Evolutionary conservation across 2,888 invertebrate genomes (phyloP).

Genomic region (Hirtodrosophila duncani): DNA sequence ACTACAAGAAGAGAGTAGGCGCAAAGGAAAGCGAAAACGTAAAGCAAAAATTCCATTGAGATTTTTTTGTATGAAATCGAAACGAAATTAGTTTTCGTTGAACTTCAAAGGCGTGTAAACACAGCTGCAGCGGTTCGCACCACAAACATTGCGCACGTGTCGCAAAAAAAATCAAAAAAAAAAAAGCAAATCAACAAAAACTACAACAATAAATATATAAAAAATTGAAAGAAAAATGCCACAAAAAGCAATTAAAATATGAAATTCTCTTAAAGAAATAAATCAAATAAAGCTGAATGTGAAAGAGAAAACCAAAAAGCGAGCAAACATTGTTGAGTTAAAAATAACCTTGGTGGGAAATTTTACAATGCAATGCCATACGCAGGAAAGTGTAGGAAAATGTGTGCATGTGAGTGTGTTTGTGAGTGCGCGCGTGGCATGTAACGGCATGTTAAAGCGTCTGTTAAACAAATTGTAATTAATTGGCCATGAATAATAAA

Average conservation of each 20-base stretch:
- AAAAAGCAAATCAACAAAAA: constrained; percentile 10
- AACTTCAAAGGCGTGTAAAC: constrained; percentile 76
- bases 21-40: constrained; percentile 69
- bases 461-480: constrained; percentile 30
- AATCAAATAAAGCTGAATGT: constrained; percentile 17
- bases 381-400: neutral
- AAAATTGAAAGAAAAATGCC: constrained; percentile 10
- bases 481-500: constrained; percentile 44
- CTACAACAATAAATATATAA: neutral
- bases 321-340: constrained; percentile 47
- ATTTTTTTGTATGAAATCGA: constrained; percentile 73
- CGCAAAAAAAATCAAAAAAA: constrained; percentile 20
- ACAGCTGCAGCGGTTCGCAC: constrained; percentile 47
- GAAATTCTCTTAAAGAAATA: constrained; percentile 22
- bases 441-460: constrained; percentile 2
- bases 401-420: constrained; percentile 12
- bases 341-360: constrained; percentile 54
- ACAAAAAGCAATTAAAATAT: constrained; percentile 4
- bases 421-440: constrained; percentile 4
- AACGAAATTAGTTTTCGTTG: constrained; percentile 77
- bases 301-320: constrained; percentile 17
- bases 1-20: constrained; percentile 45
- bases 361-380: constrained; percentile 20
- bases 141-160: constrained; percentile 30
- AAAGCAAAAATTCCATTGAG: constrained; percentile 73